phyloP scores from a whole-genome alignment of 2,888 invertebrate genomes.

The Colostygia pectinataria region DNA sequence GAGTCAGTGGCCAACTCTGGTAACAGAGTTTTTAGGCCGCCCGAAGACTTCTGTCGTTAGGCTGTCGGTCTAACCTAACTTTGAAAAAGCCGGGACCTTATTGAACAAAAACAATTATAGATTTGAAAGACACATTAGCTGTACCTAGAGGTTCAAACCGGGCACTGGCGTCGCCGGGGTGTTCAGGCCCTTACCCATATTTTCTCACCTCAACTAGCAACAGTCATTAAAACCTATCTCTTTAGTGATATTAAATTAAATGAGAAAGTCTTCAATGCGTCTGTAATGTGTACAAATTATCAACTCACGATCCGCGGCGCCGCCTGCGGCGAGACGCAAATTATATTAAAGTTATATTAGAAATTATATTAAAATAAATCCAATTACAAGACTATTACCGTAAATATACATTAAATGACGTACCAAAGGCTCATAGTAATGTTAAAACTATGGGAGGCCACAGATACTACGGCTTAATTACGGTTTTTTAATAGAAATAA shows the following conservation, averaged over 20 bases:
- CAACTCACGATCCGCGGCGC: conserved; percentile 60
- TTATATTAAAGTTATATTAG: conserved; percentile 36
- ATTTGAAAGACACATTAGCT: too few relatives aligned
- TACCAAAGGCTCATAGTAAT: not conserved
- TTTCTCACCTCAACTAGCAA: conserved; percentile 2
- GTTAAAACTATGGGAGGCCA: conserved; percentile 21
- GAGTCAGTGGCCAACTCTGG: too few relatives aligned
- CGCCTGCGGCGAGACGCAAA: conserved; percentile 64
- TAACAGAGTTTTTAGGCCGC: too few relatives aligned
- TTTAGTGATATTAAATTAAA: conserved; percentile 33
- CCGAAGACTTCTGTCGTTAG: too few relatives aligned
- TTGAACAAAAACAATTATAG: too few relatives aligned
- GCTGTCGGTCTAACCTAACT: too few relatives aligned
- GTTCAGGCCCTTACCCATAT: too few relatives aligned
- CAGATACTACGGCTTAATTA: conserved; percentile 53
- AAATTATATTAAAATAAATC: conserved; percentile 50
- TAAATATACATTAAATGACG: conserved; percentile 37
- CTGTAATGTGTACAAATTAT: conserved; percentile 49
- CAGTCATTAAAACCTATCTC: not conserved
- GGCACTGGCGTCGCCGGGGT: too few relatives aligned
- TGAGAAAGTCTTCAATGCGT: conserved; percentile 55
- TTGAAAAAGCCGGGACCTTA: too few relatives aligned
- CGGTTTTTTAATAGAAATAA: conserved; percentile 49
- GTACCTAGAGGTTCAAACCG: too few relatives aligned
- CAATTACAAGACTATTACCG: conserved; percentile 59